Percentiles rank a stretch among this genome's conserved stretches.
These are phyloP conservation scores for Lethenteron camtschaticum DNA, from an alignment of 2,113 vertebrate species.

Conservation along the genomic window DNA sequence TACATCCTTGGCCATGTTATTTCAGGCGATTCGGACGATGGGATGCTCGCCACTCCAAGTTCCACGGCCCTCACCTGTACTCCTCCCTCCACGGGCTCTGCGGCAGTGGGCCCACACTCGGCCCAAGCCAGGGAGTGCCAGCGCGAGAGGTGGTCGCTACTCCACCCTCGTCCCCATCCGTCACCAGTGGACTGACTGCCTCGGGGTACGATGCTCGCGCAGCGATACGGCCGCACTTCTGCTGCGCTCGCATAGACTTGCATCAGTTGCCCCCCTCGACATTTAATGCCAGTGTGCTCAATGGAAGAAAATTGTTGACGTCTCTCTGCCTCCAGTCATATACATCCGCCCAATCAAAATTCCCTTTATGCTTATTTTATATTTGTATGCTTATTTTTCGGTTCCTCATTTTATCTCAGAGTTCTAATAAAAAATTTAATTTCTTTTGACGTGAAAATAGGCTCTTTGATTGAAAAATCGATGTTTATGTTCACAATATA, in stretches of 20 bases:
- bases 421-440: too few species aligned
- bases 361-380: background rate
- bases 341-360: background rate
- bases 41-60: conserved; percentile 33
- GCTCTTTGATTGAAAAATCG: too few species aligned
- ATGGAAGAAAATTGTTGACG: background rate
- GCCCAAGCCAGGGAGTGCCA: background rate
- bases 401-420: too few species aligned
- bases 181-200: conserved; percentile 28
- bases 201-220: background rate
- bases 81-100: conserved; percentile 57
- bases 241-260: conserved; percentile 12
- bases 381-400: too few species aligned
- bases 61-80: conserved; percentile 54
- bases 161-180: conserved; percentile 76
- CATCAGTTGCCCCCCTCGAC: background rate
- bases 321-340: background rate
- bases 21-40: conserved; percentile 84
- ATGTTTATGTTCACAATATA: too few species aligned
- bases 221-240: conserved; percentile 16
- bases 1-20: conserved; percentile 9
- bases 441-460: too few species aligned
- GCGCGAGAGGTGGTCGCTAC: conserved; percentile 75
- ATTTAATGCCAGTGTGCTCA: background rate
- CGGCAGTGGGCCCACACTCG: conserved; percentile 9